Conservation (phyloP, 2,888 invertebrate species). For the Acronicta aceris region DNA sequence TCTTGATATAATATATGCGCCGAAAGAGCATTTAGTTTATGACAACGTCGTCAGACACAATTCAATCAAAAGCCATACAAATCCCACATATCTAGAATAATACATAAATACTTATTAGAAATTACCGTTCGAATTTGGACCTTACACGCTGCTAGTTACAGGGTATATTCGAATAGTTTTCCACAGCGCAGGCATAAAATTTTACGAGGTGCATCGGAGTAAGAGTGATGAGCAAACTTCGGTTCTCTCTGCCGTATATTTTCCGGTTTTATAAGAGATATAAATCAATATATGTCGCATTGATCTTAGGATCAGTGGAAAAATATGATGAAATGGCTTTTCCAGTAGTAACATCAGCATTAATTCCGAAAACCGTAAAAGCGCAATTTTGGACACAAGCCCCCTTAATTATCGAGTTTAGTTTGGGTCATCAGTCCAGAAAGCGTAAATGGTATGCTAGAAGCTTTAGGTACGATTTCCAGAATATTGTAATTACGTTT, state of each 20-base stretch:
- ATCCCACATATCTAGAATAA: background rate
- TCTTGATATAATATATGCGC: slow-evolving; percentile 24
- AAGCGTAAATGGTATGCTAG: no score
- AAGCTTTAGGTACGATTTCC: no score
- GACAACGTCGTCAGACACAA: slow-evolving; percentile 11
- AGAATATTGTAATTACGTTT: no score
- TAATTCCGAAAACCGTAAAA: no score
- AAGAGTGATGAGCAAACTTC: slow-evolving; percentile 42
- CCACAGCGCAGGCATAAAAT: slow-evolving; percentile 30
- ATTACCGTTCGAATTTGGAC: slow-evolving; percentile 10
- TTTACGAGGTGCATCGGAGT: slow-evolving; percentile 50
- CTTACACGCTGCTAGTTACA: background rate
- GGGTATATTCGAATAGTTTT: slow-evolving; percentile 26
- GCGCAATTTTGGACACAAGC: no score
- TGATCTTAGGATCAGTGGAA: slow-evolving; percentile 2
- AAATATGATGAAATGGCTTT: slow-evolving; percentile 1
- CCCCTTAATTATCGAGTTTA: no score
- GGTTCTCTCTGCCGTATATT: slow-evolving; percentile 29
- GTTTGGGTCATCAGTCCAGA: no score
- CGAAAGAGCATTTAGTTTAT: background rate
- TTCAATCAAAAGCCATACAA: slow-evolving; percentile 17
- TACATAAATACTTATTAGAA: slow-evolving; percentile 14
- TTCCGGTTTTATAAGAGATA: slow-evolving; percentile 31
- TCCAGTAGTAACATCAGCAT: background rate
- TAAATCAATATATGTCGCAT: slow-evolving; percentile 39